Conservation (phyloP, 2,888 invertebrate genomes). For the Parascotia fuliginaria region DNA sequence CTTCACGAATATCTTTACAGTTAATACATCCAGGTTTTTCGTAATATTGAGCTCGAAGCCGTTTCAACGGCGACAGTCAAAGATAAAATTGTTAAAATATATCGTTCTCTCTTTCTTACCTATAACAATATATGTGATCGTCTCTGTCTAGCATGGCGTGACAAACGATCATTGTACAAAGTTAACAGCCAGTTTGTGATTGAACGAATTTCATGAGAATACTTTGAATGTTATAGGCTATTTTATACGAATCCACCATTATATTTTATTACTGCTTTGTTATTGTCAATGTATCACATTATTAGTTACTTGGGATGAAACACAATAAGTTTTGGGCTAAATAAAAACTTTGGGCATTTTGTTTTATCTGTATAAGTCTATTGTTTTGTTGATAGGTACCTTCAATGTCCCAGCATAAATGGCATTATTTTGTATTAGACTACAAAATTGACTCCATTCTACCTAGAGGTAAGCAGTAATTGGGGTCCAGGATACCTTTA, state of each 20-base stretch:
- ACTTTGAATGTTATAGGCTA: conserved; percentile 47
- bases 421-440: too few species aligned
- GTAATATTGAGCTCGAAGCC: conserved; percentile 30
- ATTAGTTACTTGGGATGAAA: background rate
- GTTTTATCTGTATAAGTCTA: too few species aligned
- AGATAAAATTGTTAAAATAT: conserved; percentile 54
- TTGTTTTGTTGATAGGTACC: too few species aligned
- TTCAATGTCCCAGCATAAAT: too few species aligned
- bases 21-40: conserved; percentile 35
- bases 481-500: too few species aligned
- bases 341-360: too few species aligned
- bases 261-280: conserved; percentile 11
- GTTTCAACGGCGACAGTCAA: conserved; percentile 31
- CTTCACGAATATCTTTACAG: conserved; percentile 25
- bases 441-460: too few species aligned
- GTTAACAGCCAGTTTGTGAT: conserved; percentile 50
- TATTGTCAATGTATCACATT: background rate
- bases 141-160: conserved; percentile 58
- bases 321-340: too few species aligned
- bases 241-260: conserved; percentile 29
- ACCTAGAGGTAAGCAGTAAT: too few species aligned
- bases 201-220: conserved; percentile 59
- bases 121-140: conserved; percentile 4
- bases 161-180: conserved; percentile 56
- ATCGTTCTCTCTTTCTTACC: conserved; percentile 43